These are phyloP conservation scores for Gasterosteus nipponicus DNA, from an alignment of 2,113 vertebrate genomes.

Conservation along the genomic window DNA sequence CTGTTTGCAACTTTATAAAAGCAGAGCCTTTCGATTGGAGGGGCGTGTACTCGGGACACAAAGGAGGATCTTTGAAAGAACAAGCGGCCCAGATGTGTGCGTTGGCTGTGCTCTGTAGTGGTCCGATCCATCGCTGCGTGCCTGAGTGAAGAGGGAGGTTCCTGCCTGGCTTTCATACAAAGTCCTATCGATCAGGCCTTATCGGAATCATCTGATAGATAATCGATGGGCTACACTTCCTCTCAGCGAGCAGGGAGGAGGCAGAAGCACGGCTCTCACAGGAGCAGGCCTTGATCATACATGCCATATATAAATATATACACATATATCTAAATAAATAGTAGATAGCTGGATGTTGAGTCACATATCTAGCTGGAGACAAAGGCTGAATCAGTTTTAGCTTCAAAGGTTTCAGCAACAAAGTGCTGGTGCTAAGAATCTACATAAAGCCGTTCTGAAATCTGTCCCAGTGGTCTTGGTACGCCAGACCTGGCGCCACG, in stretches of 20 bases:
- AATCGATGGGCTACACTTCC: conserved; percentile 83
- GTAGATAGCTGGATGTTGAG: too few relatives aligned
- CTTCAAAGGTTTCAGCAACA: conserved; percentile 1
- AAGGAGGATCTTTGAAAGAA: conserved; percentile 39
- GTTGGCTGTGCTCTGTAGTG: conserved; percentile 50
- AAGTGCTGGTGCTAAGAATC: neutral
- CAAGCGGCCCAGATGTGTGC: conserved; percentile 51
- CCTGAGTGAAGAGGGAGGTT: conserved; percentile 64
- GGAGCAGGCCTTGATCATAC: conserved; percentile 77
- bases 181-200: conserved; percentile 79
- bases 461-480: conserved; percentile 27
- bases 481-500: too few relatives aligned
- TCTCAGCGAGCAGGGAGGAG: conserved; percentile 66
- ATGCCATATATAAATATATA: too few relatives aligned
- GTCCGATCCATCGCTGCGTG: conserved; percentile 72
- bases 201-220: conserved; percentile 87
- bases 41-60: conserved; percentile 23
- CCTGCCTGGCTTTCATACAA: conserved; percentile 78
- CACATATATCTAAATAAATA: too few relatives aligned
- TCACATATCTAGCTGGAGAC: neutral
- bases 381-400: conserved; percentile 13
- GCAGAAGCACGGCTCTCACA: conserved; percentile 67
- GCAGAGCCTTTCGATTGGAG: conserved; percentile 31
- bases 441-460: conserved; percentile 38
- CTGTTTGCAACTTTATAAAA: conserved; percentile 23